These are phyloP conservation scores for Trichechus manatus DNA, from an alignment of 2,113 vertebrate genomes.

Conservation along the genomic window DNA sequence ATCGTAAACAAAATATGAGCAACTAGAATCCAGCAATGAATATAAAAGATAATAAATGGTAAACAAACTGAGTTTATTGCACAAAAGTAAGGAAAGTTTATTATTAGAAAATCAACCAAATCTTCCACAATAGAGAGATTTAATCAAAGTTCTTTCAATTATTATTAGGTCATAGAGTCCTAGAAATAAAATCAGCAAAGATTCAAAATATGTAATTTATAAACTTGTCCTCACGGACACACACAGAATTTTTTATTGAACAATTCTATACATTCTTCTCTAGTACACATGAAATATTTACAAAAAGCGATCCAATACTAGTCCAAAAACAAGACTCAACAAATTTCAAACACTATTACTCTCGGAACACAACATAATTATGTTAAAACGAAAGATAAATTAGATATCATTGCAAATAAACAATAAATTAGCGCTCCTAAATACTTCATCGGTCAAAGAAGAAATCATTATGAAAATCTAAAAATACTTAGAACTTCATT, in stretches of 20 bases:
- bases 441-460: not conserved
- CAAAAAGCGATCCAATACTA: not conserved
- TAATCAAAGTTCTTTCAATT: not conserved
- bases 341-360: slow-evolving; percentile 32
- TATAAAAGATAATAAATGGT: not conserved
- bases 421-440: not conserved
- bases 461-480: not conserved
- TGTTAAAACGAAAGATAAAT: not conserved
- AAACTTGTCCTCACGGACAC: not conserved
- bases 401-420: not conserved
- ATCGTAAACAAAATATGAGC: not conserved
- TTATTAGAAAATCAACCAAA: not conserved
- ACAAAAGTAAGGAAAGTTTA: not conserved
- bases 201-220: not conserved
- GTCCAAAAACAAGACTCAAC: not conserved
- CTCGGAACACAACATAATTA: slow-evolving; percentile 1
- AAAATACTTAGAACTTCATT: slow-evolving; percentile 23
- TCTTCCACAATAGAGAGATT: no score
- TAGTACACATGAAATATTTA: not conserved
- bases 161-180: not conserved
- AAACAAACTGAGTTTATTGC: not conserved
- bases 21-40: not conserved
- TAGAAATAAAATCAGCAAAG: not conserved
- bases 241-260: not conserved
- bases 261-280: not conserved